Evolutionary conservation across 2,113 vertebrate genomes (phyloP).

Genomic region (Chaetodon trifascialis): DNA sequence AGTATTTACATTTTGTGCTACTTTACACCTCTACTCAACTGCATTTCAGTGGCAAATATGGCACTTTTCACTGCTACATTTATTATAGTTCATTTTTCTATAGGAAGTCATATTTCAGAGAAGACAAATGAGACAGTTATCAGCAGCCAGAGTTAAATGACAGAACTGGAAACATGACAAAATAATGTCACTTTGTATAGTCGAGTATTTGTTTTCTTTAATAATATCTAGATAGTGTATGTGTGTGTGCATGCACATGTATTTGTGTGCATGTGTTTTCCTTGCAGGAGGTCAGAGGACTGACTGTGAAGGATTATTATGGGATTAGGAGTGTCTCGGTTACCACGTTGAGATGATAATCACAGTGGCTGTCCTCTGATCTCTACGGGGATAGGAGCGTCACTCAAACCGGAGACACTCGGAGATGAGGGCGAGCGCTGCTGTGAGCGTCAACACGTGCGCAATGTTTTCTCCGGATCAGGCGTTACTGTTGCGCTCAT

Average conservation of each 20-base stretch:
- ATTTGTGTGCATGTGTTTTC: slow-evolving; percentile 43
- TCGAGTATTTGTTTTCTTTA: slow-evolving; percentile 2
- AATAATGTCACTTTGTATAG: background rate
- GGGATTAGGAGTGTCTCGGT: slow-evolving; percentile 80
- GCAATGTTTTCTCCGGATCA: slow-evolving; percentile 29
- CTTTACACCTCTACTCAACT: too few species aligned
- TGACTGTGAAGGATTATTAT: slow-evolving; percentile 79
- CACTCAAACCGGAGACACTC: slow-evolving; percentile 74
- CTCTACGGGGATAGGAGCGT: slow-evolving; percentile 70
- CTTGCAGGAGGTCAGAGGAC: slow-evolving; percentile 71
- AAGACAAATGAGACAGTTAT: too few species aligned
- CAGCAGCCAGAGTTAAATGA: background rate
- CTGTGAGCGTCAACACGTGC: slow-evolving; percentile 61
- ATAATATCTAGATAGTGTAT: background rate
- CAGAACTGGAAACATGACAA: background rate
- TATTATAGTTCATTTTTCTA: background rate
- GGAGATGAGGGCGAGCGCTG: slow-evolving; percentile 59
- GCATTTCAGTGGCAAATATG: background rate
- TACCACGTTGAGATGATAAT: slow-evolving; percentile 79
- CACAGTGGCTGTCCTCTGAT: slow-evolving; percentile 79
- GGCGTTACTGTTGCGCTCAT: slow-evolving; percentile 19
- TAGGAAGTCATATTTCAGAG: background rate
- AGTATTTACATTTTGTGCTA: background rate
- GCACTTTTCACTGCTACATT: background rate
- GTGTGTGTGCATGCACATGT: background rate